Evolutionary conservation across 2,113 vertebrate species (phyloP), one percentile per base, ranked within the genome.

Genomic region (Cyprinus carpio): DNA sequence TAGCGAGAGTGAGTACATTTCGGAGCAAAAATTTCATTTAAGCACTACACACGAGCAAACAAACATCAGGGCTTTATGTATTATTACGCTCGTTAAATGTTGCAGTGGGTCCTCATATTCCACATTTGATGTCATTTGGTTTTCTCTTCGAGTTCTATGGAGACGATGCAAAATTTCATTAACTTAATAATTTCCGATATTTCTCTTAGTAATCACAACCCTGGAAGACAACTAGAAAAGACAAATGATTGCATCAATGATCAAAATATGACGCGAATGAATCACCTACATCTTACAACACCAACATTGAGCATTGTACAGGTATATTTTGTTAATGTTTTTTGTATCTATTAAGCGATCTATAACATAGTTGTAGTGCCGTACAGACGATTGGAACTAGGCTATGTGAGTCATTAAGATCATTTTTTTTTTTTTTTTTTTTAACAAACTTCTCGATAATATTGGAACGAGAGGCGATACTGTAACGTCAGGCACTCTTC

Each of bases 121-220:
- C 29, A 34, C 11, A n/a, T 62, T 13, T 27, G 77, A 40, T 79
- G 23, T 79, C 0, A 56, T 15, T 34, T 43, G 12, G 3, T 43
- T 43, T 40, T 80, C n/a, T 62, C 13, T 80, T 64, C n/a, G n/a
- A n/a, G 77, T 37, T 80, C n/a, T 64, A 9, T 43, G 15, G 58
- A 43, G n/a, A 75, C 13, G n/a, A 4, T 75, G 72, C 12, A 64
- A 40, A 43, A 80, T 40, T 60, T 43, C 34, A 71, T 60, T 15
- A 43, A n/a, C n/a, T 25, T 40, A 69, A 85, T 46, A 43, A 27
- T 15, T 27, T 79, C 34, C 64, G 34, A 80, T 60, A 60, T 40
- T 29, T n/a, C n/a, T 72, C 84, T 29, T 10, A n/a, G n/a, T n/a
- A 72, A 29, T 20, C 20, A 4, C 0, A 12, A 40, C 25, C 40